A percentile compares a stretch with the other conserved stretches of the same genome.
phyloP scores from a whole-genome alignment of 1,140 invertebrate genomes.

The Platyscapa corneri region DNA sequence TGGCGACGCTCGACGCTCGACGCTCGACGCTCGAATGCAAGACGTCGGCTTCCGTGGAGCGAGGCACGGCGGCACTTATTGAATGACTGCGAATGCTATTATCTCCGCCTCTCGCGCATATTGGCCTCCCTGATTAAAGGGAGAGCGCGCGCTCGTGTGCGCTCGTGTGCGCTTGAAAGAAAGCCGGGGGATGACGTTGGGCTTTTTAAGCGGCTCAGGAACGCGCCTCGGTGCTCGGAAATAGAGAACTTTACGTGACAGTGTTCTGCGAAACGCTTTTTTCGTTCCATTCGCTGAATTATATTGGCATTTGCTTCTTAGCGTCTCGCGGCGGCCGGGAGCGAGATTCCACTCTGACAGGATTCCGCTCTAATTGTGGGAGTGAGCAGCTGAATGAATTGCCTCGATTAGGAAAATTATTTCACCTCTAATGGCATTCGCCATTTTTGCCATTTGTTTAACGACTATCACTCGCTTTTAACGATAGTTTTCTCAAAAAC shows the following conservation, averaged over 20 bases:
- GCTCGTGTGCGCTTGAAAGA: background rate
- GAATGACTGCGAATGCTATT: slow-evolving; percentile 25
- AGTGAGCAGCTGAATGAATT: background rate
- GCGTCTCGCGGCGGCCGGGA: background rate
- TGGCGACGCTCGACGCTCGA: too few species aligned
- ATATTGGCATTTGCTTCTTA: background rate
- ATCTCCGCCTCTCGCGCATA: slow-evolving; percentile 21
- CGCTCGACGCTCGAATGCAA: slow-evolving; percentile 28
- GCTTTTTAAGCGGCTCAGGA: background rate
- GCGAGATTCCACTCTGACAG: background rate
- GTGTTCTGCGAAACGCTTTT: slow-evolving; percentile 14
- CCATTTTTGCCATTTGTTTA: background rate
- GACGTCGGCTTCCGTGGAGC: background rate
- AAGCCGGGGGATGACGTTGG: slow-evolving; percentile 6
- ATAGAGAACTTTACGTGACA: slow-evolving; percentile 20
- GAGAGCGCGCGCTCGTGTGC: background rate
- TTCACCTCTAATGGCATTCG: background rate
- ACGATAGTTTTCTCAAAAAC: background rate
- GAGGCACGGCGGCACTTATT: slow-evolving; percentile 25
- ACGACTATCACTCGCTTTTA: background rate
- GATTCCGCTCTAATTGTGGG: slow-evolving; percentile 15
- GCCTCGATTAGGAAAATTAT: background rate
- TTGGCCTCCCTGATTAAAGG: slow-evolving; percentile 42
- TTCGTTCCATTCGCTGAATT: background rate
- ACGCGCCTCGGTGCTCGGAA: background rate